These are phyloP conservation scores for Sciurus niger DNA, from an alignment of 2,113 vertebrate genomes.

Conservation along the genomic window DNA sequence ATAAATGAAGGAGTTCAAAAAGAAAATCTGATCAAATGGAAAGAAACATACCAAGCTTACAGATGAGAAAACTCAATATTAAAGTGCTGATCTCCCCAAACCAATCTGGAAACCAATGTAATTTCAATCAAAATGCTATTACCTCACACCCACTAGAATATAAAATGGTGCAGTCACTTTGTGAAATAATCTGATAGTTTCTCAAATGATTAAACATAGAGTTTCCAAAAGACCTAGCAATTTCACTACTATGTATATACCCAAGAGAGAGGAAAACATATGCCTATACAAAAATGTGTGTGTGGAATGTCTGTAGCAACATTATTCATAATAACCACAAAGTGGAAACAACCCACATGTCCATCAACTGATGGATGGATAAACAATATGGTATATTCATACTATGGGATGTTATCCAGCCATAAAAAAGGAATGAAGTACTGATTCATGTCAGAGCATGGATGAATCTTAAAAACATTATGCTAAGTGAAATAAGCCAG, in stretches of 20 bases:
- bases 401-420: neutral
- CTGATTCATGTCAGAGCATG: neutral
- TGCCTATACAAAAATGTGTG: neutral
- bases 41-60: neutral
- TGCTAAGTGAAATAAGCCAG: neutral
- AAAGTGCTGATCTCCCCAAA: neutral
- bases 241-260: neutral
- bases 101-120: neutral
- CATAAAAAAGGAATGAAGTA: neutral
- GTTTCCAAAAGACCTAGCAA: neutral
- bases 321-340: conserved; percentile 6
- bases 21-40: neutral
- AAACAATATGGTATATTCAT: neutral
- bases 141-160: neutral
- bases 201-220: neutral
- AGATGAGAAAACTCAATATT: neutral
- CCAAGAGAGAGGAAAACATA: neutral
- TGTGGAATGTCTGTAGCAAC: neutral
- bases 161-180: neutral
- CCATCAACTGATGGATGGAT: neutral
- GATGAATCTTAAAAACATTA: neutral
- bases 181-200: neutral
- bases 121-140: conserved; percentile 7
- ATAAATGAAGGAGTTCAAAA: neutral
- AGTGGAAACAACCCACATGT: neutral